Conservation (phyloP, 2,797 vertebrate species). For the Sebastiscus tertius region DNA sequence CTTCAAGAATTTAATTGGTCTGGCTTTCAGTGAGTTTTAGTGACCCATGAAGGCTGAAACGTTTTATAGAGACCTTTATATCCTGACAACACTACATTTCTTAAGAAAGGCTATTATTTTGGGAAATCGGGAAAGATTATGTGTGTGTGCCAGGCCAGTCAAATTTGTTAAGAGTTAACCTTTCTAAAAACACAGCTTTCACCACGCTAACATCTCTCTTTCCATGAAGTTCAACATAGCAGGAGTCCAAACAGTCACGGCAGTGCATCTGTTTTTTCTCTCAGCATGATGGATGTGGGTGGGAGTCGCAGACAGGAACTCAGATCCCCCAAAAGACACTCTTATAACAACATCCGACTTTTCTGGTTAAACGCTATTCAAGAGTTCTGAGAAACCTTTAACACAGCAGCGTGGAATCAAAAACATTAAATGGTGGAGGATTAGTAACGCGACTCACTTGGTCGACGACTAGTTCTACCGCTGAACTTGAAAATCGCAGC, state of each 20-base stretch:
- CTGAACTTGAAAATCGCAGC: neutral
- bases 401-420: conserved; percentile 22
- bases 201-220: conserved; percentile 22
- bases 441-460: neutral
- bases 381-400: conserved; percentile 69
- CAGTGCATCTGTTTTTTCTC: conserved; percentile 79
- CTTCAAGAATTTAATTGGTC: neutral
- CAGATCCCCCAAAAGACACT: conserved; percentile 69
- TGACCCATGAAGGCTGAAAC: neutral
- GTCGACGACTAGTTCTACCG: neutral
- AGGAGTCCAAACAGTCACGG: conserved; percentile 40
- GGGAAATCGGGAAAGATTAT: neutral
- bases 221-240: conserved; percentile 35
- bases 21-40: neutral
- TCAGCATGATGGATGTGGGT: conserved; percentile 79
- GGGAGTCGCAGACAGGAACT: conserved; percentile 83
- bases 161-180: conserved; percentile 6
- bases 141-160: neutral
- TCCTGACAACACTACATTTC: neutral
- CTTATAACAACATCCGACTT: conserved; percentile 79
- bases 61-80: neutral
- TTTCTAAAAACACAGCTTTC: conserved; percentile 22
- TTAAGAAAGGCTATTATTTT: neutral
- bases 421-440: conserved; percentile 8
- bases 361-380: conserved; percentile 74